These are phyloP conservation scores for Oxytorus armatus DNA, from an alignment of 2,888 invertebrate species.

Conservation along the genomic window DNA sequence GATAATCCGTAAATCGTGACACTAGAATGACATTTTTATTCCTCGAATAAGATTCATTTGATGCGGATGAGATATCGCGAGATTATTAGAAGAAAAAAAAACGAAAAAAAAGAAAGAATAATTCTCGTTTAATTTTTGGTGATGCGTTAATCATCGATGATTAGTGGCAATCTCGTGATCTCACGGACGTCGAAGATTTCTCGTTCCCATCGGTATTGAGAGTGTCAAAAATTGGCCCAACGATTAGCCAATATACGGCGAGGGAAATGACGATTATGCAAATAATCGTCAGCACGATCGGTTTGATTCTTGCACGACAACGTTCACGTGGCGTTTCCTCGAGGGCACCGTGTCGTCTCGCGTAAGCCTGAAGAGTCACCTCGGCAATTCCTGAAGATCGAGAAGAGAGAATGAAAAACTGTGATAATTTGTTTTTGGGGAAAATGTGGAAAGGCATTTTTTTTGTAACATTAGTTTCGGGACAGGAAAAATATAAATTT, in stretches of 20 bases:
- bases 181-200: conserved; percentile 8
- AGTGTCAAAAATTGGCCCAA: conserved; percentile 72
- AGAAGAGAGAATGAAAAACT: conserved; percentile 5
- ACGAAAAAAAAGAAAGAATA: not conserved
- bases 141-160: conserved; percentile 52
- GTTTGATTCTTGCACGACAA: conserved; percentile 71
- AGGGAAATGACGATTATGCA: conserved; percentile 70
- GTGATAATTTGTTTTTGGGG: not conserved
- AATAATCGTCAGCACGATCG: conserved; percentile 70
- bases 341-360: conserved; percentile 67
- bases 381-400: conserved; percentile 72
- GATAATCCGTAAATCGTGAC: not conserved
- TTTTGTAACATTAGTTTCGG: no score
- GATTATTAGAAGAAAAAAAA: not conserved
- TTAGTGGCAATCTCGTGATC: conserved; percentile 60
- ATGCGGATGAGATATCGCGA: not conserved
- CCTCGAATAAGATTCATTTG: conserved; percentile 4
- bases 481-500: no score
- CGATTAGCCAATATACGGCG: conserved; percentile 75
- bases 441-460: no score
- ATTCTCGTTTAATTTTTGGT: not conserved
- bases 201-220: conserved; percentile 41
- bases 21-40: not conserved
- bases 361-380: conserved; percentile 74
- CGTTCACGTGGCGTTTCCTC: conserved; percentile 60